Conservation (phyloP, 2,797 vertebrate species). For the Tachyglossus aculeatus region DNA sequence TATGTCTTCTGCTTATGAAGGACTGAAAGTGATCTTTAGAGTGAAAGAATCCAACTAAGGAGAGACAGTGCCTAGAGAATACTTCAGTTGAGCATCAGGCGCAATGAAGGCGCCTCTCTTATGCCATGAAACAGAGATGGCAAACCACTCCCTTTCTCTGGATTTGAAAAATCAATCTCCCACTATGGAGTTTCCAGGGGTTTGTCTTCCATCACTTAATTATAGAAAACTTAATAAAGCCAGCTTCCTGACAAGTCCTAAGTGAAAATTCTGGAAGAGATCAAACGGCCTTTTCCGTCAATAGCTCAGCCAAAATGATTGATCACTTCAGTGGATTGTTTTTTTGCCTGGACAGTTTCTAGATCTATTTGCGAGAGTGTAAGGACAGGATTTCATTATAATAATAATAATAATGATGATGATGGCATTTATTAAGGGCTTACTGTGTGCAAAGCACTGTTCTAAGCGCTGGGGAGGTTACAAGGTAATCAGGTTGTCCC, state of each 20-base stretch:
- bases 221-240: slow-evolving; percentile 42
- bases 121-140: slow-evolving; percentile 2
- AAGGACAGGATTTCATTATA: neutral
- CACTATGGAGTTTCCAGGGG: slow-evolving; percentile 23
- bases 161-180: slow-evolving; percentile 30
- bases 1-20: too few species aligned
- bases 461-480: too few species aligned
- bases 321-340: slow-evolving; percentile 2
- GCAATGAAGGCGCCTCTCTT: neutral
- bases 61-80: neutral
- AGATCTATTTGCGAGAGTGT: neutral
- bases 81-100: neutral
- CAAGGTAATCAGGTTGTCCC: too few species aligned
- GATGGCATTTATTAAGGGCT: too few species aligned
- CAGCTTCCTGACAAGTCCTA: slow-evolving; percentile 3
- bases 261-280: neutral
- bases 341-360: slow-evolving; percentile 4
- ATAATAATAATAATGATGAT: too few species aligned
- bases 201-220: slow-evolving; percentile 27
- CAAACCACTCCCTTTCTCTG: slow-evolving; percentile 14
- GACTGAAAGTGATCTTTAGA: too few species aligned
- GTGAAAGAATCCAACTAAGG: too few species aligned
- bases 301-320: neutral
- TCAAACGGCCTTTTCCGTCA: slow-evolving; percentile 4
- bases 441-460: too few species aligned